Conservation (phyloP, 2,113 vertebrate genomes). For the Drymodes brunneopygia region DNA sequence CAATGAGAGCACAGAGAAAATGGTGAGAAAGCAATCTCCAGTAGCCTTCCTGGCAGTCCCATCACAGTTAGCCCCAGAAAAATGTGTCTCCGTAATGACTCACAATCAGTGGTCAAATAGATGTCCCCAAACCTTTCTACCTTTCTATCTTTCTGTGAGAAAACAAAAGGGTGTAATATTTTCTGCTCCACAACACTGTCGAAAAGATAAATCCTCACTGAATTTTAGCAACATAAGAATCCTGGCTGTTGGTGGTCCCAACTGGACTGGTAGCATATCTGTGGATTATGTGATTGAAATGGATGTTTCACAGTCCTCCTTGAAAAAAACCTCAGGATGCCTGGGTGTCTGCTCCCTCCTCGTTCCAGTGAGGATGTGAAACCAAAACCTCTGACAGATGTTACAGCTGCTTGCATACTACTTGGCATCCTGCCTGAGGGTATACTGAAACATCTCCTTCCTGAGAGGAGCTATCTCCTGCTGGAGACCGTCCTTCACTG, state of each 20-base stretch:
- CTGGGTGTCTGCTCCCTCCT: background rate
- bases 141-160: too few species aligned
- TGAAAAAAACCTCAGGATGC: background rate
- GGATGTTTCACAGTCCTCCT: background rate
- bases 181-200: background rate
- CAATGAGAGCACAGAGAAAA: background rate
- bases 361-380: background rate
- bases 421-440: background rate
- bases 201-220: background rate
- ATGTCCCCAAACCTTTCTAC: background rate
- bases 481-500: rapidly evolving
- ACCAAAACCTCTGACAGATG: background rate
- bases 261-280: background rate
- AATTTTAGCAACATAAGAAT: background rate
- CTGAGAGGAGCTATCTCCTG: background rate
- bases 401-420: background rate
- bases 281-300: background rate
- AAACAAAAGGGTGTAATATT: background rate
- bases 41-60: background rate
- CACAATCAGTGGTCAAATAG: background rate
- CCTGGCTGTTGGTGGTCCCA: background rate
- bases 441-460: background rate
- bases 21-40: background rate
- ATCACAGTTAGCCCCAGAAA: background rate
- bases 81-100: background rate